Base-by-base conservation (phyloP, 35 echinoderm and acorn worm species). In the Apostichopus japonicus region DNA sequence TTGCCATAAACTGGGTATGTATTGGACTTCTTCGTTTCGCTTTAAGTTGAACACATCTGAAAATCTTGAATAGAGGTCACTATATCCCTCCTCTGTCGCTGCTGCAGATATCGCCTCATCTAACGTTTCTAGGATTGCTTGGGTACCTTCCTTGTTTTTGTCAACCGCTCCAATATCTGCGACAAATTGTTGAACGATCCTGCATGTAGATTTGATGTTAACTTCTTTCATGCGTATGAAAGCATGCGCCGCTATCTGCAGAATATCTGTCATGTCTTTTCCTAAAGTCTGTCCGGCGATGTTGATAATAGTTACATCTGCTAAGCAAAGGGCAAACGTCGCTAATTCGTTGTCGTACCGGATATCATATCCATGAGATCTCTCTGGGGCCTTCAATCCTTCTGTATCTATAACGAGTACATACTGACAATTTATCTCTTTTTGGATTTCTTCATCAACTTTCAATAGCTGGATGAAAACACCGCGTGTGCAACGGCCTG, bases 1-100 rank as follows among this genome's bases (percentile, higher is more conserved):
- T 87, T 93, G 83, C 92, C 92, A 93, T 6, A 61, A 61, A 61
- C 57, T 61, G 16, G 92, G 81, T 53, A 93, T 87, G 77, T 92
- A 92, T 23, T 83, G 56, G 8, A 84, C 22, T 21, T 92, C 62
- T 84, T 92, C 80, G 57, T 78, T 44, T 13, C 21, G 77, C 19
- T 78, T 78, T 44, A 78, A 17, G 27, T 90, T 27, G 44, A 92
- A 79, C 15, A 92, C 78, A 65, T 92, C 91, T 44, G 91, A 92
- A 84, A 92, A 92, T 6, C 62, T 6, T 16, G 76, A 22, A 53
- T 92, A 58, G 6, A 58, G 57, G 13, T 61, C 5, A 61, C 78
- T 16, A 53, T 80, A 87, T 17, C 78, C 90, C 80, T 80, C 90
- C 19, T 79, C 77, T 23, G 22, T 79, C 2, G 90, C 90, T 54